Conservation (phyloP, 1,140 invertebrate species). For the Sarcophaga bullata region DNA sequence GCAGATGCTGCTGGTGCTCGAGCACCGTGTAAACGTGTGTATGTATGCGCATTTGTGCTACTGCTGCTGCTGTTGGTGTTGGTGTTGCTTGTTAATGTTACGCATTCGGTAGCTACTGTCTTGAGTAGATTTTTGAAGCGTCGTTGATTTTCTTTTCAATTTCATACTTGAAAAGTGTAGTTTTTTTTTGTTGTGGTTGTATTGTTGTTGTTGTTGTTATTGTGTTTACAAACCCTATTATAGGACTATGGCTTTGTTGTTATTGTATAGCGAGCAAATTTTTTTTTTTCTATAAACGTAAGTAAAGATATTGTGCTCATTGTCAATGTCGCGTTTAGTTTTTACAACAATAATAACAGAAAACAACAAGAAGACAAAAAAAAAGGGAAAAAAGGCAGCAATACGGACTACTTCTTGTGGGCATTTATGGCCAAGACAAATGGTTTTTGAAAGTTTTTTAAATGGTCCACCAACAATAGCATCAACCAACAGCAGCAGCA, state of each 20-base stretch:
- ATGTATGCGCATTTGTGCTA: background rate
- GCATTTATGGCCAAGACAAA: conserved; percentile 36
- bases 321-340: conserved; percentile 39
- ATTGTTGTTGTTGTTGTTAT: too few species aligned
- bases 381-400: too few species aligned
- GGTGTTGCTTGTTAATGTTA: conserved; percentile 35
- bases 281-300: background rate
- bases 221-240: conserved; percentile 13
- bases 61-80: background rate
- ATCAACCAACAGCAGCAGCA: background rate
- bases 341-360: too few species aligned
- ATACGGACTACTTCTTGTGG: background rate
- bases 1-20: conserved; percentile 9
- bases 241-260: background rate
- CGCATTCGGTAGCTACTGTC: conserved; percentile 35
- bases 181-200: background rate
- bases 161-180: background rate
- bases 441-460: conserved; percentile 33
- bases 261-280: background rate
- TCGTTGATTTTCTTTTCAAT: conserved; percentile 28
- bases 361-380: too few species aligned
- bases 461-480: background rate
- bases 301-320: background rate
- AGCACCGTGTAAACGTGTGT: background rate
- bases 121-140: conserved; percentile 2